Base-by-base conservation (phyloP, 2,888 invertebrate genomes). In the Tanaodytes sp. region DNA sequence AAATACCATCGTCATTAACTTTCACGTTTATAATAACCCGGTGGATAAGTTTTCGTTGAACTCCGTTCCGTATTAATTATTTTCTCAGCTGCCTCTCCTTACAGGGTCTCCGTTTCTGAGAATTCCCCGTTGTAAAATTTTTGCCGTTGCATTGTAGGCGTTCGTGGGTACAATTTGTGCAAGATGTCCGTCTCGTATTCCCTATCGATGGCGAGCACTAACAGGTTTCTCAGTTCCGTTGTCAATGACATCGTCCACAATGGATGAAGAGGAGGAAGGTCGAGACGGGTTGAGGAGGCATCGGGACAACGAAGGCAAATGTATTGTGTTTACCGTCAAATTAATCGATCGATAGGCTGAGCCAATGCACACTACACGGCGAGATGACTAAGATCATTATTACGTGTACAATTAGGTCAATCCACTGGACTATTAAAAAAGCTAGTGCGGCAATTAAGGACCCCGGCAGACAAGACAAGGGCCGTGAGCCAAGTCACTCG, bases 331-430 rank as follows among this genome's bases (percentile, higher is more conserved):
- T 57, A 57, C 51, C 51, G 39, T 37, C 62, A 62, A 68, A 68
- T 51, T 58, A 54, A 57, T 62, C 55, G 62, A 71, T 62, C 57
- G 70, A 58, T 52, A 57, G 57, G 48, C 15, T 37, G 61, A 51
- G 51, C 31, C 64, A 64, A 51, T 64, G 59, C 39, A 64, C 51
- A 61, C 55, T 42, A 69, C 55, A 61, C 49, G 55, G 51, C 49
- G 57, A 64, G 70, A 62, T 61, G 65, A 71, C 62, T 68, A 68
- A 68, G 67, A 68, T 68, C 62, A 62, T 71, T 64, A 71, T 65
- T 65, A 71, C 70, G 57, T 65, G 43, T 51, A 55, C 61, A 72
- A 72, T 72, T 72, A 72, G 72, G 72, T 70, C 72, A 52, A 70
- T 46, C 65, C 51, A 69, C 72, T 72, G 43, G 63, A 64, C 52